These are phyloP conservation scores for Lucifuga dentata DNA, from an alignment of 2,113 vertebrate genomes.

Conservation along the genomic window DNA sequence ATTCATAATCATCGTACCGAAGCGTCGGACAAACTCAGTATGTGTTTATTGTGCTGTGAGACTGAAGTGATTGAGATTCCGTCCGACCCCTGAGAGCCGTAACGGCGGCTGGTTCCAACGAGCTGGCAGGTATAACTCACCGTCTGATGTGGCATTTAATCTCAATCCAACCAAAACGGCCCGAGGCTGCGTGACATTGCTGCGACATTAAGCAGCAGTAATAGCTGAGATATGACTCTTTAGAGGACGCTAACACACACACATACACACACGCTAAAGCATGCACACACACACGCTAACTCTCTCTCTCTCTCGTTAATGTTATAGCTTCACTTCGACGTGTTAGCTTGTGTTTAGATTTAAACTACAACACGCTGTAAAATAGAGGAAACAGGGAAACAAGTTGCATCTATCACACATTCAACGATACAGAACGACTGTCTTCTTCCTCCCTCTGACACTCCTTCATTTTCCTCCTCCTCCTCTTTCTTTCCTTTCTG, in stretches of 20 bases:
- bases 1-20: neutral
- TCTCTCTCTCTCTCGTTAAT: constrained; percentile 19
- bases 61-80: neutral
- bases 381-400: too few species aligned
- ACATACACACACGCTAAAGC: constrained; percentile 4
- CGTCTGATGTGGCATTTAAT: constrained; percentile 19
- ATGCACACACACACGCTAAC: neutral
- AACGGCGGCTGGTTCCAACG: rapidly evolving
- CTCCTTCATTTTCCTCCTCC: neutral
- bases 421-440: neutral
- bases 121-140: constrained; percentile 42
- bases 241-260: neutral
- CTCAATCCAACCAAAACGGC: constrained; percentile 48
- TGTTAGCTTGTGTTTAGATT: too few species aligned
- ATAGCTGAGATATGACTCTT: constrained; percentile 38
- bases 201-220: constrained; percentile 58
- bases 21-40: neutral
- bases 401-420: neutral
- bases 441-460: too few species aligned
- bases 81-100: neutral
- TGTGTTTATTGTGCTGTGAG: neutral
- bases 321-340: constrained; percentile 6
- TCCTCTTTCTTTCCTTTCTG: neutral
- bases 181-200: constrained; percentile 45
- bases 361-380: too few species aligned